These are phyloP conservation scores for Spodoptera frugiperda DNA, from an alignment of 1,140 invertebrate genomes.

Conservation along the genomic window DNA sequence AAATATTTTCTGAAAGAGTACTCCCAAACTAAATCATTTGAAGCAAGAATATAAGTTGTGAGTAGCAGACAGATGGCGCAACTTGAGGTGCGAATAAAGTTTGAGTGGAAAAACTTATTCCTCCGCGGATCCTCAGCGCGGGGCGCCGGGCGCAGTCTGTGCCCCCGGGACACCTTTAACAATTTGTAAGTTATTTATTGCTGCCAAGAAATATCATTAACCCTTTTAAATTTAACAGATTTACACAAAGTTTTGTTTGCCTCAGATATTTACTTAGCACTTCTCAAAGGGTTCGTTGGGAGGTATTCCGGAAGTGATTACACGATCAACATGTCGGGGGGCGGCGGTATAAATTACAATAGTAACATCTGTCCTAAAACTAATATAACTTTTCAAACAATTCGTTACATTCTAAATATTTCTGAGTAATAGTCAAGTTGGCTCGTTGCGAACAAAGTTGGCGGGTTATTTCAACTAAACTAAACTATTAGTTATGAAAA, in stretches of 20 bases:
- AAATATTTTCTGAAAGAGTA: slow-evolving; percentile 82
- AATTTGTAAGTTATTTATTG: slow-evolving; percentile 85
- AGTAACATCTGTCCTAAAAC: slow-evolving; percentile 48
- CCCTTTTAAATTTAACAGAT: slow-evolving; percentile 73
- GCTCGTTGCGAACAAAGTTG: slow-evolving; percentile 69
- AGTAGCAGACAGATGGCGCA: slow-evolving; percentile 82
- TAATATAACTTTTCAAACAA: slow-evolving; percentile 68
- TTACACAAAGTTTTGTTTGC: slow-evolving; percentile 58
- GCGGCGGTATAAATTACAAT: slow-evolving; percentile 39
- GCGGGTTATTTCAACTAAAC: slow-evolving; percentile 68
- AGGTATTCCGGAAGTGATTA: not conserved
- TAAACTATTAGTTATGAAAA: slow-evolving; percentile 81
- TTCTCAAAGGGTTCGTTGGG: not conserved
- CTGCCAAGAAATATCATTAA: slow-evolving; percentile 81
- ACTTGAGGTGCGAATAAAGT: slow-evolving; percentile 85
- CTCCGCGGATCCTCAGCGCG: slow-evolving; percentile 73
- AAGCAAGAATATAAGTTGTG: slow-evolving; percentile 83
- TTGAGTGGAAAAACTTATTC: slow-evolving; percentile 85
- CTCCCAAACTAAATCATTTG: slow-evolving; percentile 84
- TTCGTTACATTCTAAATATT: slow-evolving; percentile 75
- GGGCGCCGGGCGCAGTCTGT: slow-evolving; percentile 61
- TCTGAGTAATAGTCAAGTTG: slow-evolving; percentile 68
- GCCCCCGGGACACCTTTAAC: slow-evolving; percentile 80
- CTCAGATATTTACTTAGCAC: slow-evolving; percentile 53
- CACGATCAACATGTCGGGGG: slow-evolving; percentile 20